Evolutionary conservation across 2,888 invertebrate species (phyloP).

Genomic region (Phanerotoma sp.): DNA sequence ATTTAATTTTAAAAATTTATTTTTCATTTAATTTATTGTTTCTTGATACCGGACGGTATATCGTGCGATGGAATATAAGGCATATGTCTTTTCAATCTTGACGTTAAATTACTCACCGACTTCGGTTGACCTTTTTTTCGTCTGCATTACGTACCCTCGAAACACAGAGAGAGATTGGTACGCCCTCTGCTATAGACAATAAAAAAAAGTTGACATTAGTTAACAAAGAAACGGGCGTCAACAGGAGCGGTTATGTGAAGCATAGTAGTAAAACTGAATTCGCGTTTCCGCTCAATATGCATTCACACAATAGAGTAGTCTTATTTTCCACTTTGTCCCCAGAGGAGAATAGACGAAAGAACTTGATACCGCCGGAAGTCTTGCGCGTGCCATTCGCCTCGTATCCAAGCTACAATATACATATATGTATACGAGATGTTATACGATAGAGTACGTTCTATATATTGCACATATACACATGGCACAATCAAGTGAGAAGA

Average conservation of each 20-base stretch:
- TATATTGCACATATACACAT: background rate
- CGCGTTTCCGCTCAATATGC: conserved; percentile 15
- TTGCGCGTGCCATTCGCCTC: conserved; percentile 54
- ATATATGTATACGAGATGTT: no score
- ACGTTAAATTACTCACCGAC: no score
- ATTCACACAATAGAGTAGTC: background rate
- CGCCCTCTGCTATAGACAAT: background rate
- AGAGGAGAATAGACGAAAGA: conserved; percentile 19
- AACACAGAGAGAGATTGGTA: no score
- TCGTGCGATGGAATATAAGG: no score
- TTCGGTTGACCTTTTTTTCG: no score
- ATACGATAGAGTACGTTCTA: background rate
- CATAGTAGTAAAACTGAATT: conserved; percentile 15
- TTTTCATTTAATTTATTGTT: conserved; percentile 27
- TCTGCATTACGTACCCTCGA: no score
- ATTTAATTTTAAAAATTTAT: background rate
- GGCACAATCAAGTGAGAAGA: conserved; percentile 12
- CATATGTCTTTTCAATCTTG: no score
- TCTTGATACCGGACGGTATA: conserved; percentile 33
- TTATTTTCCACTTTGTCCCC: conserved; percentile 13
- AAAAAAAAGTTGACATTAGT: conserved; percentile 1
- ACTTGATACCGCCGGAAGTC: conserved; percentile 49
- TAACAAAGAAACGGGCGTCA: background rate
- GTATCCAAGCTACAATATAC: conserved; percentile 41
- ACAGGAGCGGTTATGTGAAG: background rate